phyloP scores from a whole-genome alignment of 23 tunicate genomes.

The Ascidia mentula region DNA sequence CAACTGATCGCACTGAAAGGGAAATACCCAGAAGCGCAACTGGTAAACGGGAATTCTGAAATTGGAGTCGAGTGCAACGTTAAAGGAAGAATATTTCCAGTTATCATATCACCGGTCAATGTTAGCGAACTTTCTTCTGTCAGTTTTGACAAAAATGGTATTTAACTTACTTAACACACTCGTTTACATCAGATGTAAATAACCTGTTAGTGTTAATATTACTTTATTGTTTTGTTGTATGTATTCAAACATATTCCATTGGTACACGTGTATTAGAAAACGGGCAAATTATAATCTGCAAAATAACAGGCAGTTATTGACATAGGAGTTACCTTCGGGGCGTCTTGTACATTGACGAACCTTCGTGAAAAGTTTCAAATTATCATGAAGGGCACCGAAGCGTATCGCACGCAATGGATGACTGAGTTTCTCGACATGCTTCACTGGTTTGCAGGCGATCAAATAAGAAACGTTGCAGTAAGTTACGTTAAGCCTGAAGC shows the following conservation, averaged over 20 bases:
- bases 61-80: constrained; percentile 86
- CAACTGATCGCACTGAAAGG: constrained; percentile 58
- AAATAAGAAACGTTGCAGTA: constrained; percentile 91
- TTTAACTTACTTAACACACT: no score
- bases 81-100: constrained; percentile 61
- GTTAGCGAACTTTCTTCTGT: constrained; percentile 50
- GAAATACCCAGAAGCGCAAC: constrained; percentile 58
- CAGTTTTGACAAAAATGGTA: no score
- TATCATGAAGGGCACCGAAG: not conserved
- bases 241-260: no score
- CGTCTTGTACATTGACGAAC: constrained; percentile 56
- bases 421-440: constrained; percentile 71
- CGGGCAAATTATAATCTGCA: no score
- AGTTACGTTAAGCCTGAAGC: no score
- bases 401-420: constrained; percentile 41
- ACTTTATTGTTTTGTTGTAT: no score
- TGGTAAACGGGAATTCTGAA: constrained; percentile 91
- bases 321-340: constrained; percentile 76
- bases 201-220: no score
- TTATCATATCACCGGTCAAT: constrained; percentile 38
- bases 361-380: constrained; percentile 13
- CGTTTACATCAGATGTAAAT: no score
- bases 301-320: no score
- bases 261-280: no score
- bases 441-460: constrained; percentile 89